Evolutionary conservation across 2,888 invertebrate species (phyloP).

Genomic region (Lepidochitona cinerea): DNA sequence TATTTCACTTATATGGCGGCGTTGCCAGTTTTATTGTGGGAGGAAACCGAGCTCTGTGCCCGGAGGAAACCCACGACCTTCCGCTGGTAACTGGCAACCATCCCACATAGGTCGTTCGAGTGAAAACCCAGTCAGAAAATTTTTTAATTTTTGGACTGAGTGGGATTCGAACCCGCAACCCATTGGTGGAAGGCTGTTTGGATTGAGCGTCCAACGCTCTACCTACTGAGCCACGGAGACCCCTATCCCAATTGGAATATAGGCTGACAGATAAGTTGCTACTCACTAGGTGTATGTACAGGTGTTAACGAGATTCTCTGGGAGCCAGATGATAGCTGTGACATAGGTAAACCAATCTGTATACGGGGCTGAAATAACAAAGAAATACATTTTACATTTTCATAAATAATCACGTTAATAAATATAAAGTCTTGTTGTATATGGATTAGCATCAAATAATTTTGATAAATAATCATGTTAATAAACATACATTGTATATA

Average conservation of each 20-base stretch:
- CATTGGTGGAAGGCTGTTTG: background rate
- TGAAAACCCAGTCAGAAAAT: no score
- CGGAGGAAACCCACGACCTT: no score
- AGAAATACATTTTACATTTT: background rate
- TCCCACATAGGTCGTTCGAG: background rate
- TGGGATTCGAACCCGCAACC: background rate
- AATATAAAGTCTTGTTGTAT: background rate
- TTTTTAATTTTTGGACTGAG: background rate
- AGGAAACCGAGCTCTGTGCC: no score
- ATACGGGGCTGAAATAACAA: constrained; percentile 38
- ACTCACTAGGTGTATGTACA: constrained; percentile 14
- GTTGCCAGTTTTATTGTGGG: no score
- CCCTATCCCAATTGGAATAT: no score
- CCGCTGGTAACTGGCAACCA: no score
- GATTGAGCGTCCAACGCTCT: background rate
- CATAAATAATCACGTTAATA: background rate
- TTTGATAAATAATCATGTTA: no score
- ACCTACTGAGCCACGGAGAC: background rate
- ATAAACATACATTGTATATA: background rate
- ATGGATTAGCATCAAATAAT: background rate
- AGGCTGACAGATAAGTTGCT: background rate
- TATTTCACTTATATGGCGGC: background rate
- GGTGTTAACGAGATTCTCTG: constrained; percentile 43
- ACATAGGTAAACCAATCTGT: constrained; percentile 43
- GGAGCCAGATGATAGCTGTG: constrained; percentile 32